Evolutionary conservation across 2,113 vertebrate species (phyloP), one percentile per base, ranked within the genome.

Genomic region (Tangachromis dhanisi): DNA sequence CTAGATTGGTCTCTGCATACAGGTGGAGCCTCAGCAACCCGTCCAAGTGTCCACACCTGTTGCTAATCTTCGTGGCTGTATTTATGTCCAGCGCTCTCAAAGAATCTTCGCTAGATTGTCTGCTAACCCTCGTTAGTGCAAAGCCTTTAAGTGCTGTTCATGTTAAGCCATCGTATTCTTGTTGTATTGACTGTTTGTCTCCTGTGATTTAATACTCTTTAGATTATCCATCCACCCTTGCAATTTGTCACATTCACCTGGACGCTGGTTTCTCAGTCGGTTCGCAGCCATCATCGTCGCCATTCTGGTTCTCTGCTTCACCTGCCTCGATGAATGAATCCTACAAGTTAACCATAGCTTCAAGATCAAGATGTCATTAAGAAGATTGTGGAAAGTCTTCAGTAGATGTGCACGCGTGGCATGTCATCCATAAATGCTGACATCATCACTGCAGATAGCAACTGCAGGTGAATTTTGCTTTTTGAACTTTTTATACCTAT

Each of bases 241-340:
- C 59, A 63, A 33, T 63, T 63, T 63, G 59, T 63, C 16, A 63
- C 59, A 33, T 63, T 63, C 59, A 11, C 29, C 59, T 63, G 4
- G 29, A 63, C 0, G 29, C 59, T 63, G 59, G 29, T 63, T 63
- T 63, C 59, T 7, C 29, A 63, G 59, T 11, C 0, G 2, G 16
- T 63, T 63, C 1, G 16, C 29, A 63, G 9, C 9, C 59, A 63
- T 19, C 29, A 63, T 63, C 16, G 5, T 63, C 1, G 59, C 1
- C 29, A 63, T 7, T 63, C 59, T 63, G 29, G 16, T 63, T 33
- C 29, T 63, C 29, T 63, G 9, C 59, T 63, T 63, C 59, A 63
- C 59, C 59, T 63, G 59, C 59, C 59, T 63, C 9, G 5, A n/a
- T n/a, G n/a, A 12, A 29, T 49, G 45, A 78, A 49, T 13, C 45